Base-by-base conservation (phyloP, 2,113 vertebrate genomes). In the Cyanocitta stelleri region DNA sequence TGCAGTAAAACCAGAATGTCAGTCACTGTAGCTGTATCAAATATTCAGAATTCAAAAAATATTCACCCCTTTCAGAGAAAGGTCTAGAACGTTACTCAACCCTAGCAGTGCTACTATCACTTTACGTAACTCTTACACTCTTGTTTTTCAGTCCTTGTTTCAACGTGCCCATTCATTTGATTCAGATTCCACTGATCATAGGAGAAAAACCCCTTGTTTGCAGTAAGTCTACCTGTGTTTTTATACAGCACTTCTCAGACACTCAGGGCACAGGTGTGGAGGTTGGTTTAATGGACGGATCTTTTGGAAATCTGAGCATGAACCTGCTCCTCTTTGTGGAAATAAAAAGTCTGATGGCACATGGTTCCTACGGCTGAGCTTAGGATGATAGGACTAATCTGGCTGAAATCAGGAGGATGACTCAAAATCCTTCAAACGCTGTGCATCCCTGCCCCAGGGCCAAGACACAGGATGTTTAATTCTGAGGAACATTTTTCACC, bases 391-490 rank as follows among this genome's bases (percentile, higher is more conserved):
- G 54, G 46, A 80, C 46, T 80, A 66, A 87, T 77, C 67, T 76
- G 48, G 39, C 78, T 95, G 85, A 95, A 97, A 71, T 66, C 85
- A 90, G 51, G 23, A 43, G 37, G 54, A 76, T 89, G 62, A 89
- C 72, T 96, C 75, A 89, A 86, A 91, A 51, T 32, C 30, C 52
- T 87, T 89, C n/a, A 86, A 55, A 41, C 2, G 1, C 46, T 83
- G 23, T 55, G 67, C 56, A 22, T 83, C 64, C 46, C 63, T 82
- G 63, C 43, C 44, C 75, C 75, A n/a, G 72, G 54, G 67, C 75
- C 74, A 78, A 63, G 54, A 58, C 29, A 55, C 19, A 16, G 71
- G 55, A 67, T 9, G 1, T 33, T 71, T 62, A 71, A 43, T 24
- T 24, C 64, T 41, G 51, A 30, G 44, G 29, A 85, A 72, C 0